Percentiles rank a stretch among this genome's conserved stretches.
phyloP scores from a whole-genome alignment of 23 tunicate genomes.

The Clavelina lepadiformis region DNA sequence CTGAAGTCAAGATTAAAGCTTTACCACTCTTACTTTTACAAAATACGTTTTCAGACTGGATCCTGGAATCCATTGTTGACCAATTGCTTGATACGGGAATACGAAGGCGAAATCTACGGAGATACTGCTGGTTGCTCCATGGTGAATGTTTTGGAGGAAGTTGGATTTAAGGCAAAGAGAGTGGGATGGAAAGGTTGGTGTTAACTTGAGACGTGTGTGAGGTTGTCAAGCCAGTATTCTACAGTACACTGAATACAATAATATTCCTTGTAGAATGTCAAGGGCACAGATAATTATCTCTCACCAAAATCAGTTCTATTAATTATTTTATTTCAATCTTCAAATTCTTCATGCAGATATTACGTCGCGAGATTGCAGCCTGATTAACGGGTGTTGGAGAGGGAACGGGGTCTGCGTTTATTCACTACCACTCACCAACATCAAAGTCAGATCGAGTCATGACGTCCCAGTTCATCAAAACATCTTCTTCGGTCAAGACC shows the following conservation, averaged over 20 bases:
- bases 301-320: no score
- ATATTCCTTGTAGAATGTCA: no score
- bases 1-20: no score
- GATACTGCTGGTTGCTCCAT: constrained; percentile 42
- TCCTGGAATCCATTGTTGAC: constrained; percentile 63
- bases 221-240: no score
- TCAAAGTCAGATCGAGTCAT: constrained; percentile 7
- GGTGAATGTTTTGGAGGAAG: constrained; percentile 27
- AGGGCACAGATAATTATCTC: no score
- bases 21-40: no score
- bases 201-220: neutral
- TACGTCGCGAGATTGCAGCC: constrained; percentile 3
- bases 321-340: no score
- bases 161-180: constrained; percentile 46
- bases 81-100: constrained; percentile 32
- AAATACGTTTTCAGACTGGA: no score
- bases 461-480: neutral
- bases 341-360: constrained; percentile 1
- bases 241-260: no score
- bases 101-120: constrained; percentile 34
- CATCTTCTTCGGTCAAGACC: neutral
- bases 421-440: constrained; percentile 14
- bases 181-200: constrained; percentile 81
- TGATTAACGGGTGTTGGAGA: constrained; percentile 26
- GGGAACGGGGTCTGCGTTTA: constrained; percentile 30